phyloP scores from a whole-genome alignment of 2,888 invertebrate species.

The Callimorpha dominula region DNA sequence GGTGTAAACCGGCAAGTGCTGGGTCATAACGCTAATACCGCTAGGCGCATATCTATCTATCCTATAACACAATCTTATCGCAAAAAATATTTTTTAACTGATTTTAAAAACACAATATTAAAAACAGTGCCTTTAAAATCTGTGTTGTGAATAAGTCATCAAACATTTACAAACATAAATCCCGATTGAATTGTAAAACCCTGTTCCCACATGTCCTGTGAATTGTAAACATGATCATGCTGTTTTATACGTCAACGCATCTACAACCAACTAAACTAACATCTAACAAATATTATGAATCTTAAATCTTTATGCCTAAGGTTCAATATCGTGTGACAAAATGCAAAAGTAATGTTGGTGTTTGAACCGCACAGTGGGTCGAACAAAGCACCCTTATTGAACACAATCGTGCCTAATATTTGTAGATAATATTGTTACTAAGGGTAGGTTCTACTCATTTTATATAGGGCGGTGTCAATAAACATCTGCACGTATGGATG shows the following conservation, averaged over 20 bases:
- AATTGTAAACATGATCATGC: slow-evolving; percentile 71
- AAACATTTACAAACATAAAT: slow-evolving; percentile 54
- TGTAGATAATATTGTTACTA: slow-evolving; percentile 83
- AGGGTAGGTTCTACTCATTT: slow-evolving; percentile 58
- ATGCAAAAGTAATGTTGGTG: slow-evolving; percentile 25
- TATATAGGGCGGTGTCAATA: slow-evolving; percentile 62
- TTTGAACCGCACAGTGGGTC: slow-evolving; percentile 59
- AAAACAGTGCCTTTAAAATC: slow-evolving; percentile 22
- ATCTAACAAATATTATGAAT: background rate
- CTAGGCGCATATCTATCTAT: background rate
- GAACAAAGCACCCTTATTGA: slow-evolving; percentile 70
- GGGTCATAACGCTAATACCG: too few relatives aligned
- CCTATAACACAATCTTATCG: background rate
- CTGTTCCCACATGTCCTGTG: slow-evolving; percentile 75
- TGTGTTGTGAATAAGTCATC: slow-evolving; percentile 42
- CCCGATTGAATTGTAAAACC: slow-evolving; percentile 68
- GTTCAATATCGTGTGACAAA: slow-evolving; percentile 10
- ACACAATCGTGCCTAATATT: slow-evolving; percentile 78
- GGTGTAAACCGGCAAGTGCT: background rate
- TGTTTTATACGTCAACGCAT: slow-evolving; percentile 59
- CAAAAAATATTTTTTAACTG: background rate
- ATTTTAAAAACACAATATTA: background rate
- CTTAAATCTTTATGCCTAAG: fast-evolving
- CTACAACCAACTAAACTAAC: slow-evolving; percentile 34
- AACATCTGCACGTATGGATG: slow-evolving; percentile 53